Evolutionary conservation across 2,888 invertebrate genomes (phyloP), one percentile per base, ranked within the genome.

Genomic region (Andricus curvator): DNA sequence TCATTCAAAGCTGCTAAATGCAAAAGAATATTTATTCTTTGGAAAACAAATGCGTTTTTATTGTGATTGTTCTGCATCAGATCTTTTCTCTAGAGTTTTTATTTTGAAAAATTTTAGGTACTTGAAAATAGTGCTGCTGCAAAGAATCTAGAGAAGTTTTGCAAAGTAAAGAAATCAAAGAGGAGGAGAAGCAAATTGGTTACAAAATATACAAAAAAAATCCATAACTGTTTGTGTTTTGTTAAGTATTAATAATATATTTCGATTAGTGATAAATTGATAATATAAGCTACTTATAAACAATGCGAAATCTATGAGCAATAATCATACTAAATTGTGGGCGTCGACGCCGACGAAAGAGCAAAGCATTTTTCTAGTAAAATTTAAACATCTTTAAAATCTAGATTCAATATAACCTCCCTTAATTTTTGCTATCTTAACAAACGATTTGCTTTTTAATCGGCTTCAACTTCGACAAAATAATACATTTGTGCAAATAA

Each of bases 1-100:
- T 78, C 51, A 48, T 41, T 78, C 37, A 48, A 76, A 80, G 70
- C 41, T 51, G 68, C 51, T 67, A 65, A 81, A 78, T 83, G 51
- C 48, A 68, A 70, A 56, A 74, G 33, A 13, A 74, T 74, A 74
- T 74, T 51, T 74, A 56, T 56, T 74, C 74, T 74, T 74, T 74
- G 74, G 74, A 74, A 33, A 74, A 74, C 56, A 64, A 77, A 77
- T 64, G 22, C 62, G 64, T 44, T 44, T 20, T 22, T 60, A 22
- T 9, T 70, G 22, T 70, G 17, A 48, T 22, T 56, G 11, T 56
- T 62, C 15, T 62, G 29, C 13, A 62, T 22, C 25, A 62, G 62
- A 62, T 62, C 25, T 62, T 62, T 25, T 29, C 25, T 62, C n/a
- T 25, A 25, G 25, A 29, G 5, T 62, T 25, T 15, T 5, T 17